Base-by-base conservation (phyloP, 2,888 invertebrate species). In the Clivina fossor region DNA sequence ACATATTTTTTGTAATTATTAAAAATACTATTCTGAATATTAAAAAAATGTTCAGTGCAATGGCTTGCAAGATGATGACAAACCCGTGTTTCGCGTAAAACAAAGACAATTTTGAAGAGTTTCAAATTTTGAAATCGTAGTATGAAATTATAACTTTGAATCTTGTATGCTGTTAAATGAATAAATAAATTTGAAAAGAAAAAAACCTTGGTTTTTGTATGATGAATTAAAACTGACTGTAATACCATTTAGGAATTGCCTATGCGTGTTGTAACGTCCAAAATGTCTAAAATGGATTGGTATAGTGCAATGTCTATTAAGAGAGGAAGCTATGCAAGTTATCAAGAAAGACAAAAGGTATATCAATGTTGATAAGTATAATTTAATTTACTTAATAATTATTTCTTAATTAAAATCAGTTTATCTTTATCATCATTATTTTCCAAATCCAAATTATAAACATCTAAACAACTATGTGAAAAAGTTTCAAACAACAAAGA, bases 251-350 rank as follows among this genome's bases (percentile, higher is more conserved):
- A 37, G 35, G 48, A 35, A 18, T 4, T 18, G 19, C 2, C 13
- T 11, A n/a, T n/a, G 22, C 24, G 26, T n/a, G n/a, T n/a, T n/a
- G n/a, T n/a, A n/a, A n/a, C n/a, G n/a, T n/a, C n/a, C n/a, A n/a
- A n/a, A n/a, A n/a, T n/a, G 15, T 20, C 58, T 22, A 64, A 58
- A 55, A 41, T 40, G 9, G 63, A 62, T 4, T 51, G 65, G 19
- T 65, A 64, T 15, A 65, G 65, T 49, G 41, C 62, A 2, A 64
- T 66, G 20, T 64, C 64, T 4, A 60, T 66, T 35, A 54, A 65
- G 13, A 60, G 58, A 40, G 64, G 62, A 24, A 63, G 63, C 44
- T 54, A 51, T 15, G 60, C 58, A 5, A 61, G 61, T 26, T 59
- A 56, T 47, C 58, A 56, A 7, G 64, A 58, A 46, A 54, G 63